Conservation (phyloP, 2,113 vertebrate genomes). For the Sciurus niger region DNA sequence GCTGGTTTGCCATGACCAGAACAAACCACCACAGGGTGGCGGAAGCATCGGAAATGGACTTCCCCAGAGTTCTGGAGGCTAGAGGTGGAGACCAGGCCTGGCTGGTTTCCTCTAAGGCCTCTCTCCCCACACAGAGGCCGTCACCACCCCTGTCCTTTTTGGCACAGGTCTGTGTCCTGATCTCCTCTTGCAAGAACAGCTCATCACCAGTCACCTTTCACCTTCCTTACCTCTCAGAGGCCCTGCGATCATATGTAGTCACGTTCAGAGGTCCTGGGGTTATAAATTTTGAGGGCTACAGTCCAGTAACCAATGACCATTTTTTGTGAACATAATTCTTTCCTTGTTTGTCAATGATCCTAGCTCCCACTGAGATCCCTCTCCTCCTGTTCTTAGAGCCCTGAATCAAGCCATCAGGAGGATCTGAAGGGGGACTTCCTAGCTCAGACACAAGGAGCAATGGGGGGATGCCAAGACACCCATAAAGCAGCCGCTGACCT, state of each 20-base stretch:
- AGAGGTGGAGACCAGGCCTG: not conserved
- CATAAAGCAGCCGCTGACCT: not conserved
- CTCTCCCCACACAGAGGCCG: fast-evolving
- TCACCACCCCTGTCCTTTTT: not conserved
- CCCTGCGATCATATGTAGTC: not conserved
- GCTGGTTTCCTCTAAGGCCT: not conserved
- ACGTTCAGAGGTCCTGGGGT: not conserved
- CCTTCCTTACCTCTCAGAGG: not conserved
- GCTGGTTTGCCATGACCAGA: fast-evolving
- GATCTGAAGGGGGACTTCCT: not conserved
- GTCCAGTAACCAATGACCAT: not conserved
- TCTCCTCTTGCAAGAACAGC: not conserved
- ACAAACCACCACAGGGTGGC: not conserved
- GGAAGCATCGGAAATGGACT: not conserved
- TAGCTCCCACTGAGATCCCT: not conserved
- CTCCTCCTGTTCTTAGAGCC: not conserved
- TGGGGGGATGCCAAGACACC: not conserved
- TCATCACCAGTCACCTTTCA: not conserved
- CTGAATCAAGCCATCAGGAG: slow-evolving; percentile 47
- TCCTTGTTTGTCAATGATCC: not conserved
- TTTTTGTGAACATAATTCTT: not conserved
- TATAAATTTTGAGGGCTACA: not conserved
- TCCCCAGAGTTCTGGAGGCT: not conserved
- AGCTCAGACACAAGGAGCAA: slow-evolving; percentile 17
- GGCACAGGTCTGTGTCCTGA: not conserved